Evolutionary conservation across 1,140 invertebrate genomes (phyloP), one percentile per base, ranked within the genome.

Genomic region (Drosophila ambigua): DNA sequence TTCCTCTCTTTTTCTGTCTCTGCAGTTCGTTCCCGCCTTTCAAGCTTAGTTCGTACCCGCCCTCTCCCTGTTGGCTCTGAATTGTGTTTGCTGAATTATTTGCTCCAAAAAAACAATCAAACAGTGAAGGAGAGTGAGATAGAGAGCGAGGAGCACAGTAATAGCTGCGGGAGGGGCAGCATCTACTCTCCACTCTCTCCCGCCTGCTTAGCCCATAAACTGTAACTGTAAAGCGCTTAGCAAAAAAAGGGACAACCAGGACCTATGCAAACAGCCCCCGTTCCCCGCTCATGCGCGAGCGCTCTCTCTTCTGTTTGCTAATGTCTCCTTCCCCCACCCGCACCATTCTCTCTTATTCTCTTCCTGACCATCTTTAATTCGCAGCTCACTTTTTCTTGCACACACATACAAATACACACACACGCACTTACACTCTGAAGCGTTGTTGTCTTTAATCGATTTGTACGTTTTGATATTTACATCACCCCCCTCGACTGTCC

Each of bases 381-480:
- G 65, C 65, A 80, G 44, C 60, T 59, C 49, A 53, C 54, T 72
- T 75, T 69, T 75, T 79, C 79, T 51, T 59, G 45, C 62, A 65
- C 72, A 51, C 51, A 64, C 53, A 75, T 53, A 77, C 49, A 20
- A 20, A 20, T 20, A 45, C 24, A 28, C 49, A 41, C 24, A 28
- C 58, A 68, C 49, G 55, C 68, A 65, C 74, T 65, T 78, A 72
- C 31, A 65, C 82, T 69, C 43, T 61, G 71, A 60, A 61, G 60
- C 57, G 73, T 68, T 28, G 79, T 68, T 87, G 83, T 77, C 83
- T 87, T 87, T 87, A 87, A 87, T 87, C 83, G 83, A 88, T 88
- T 88, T 89, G 79, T 89, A 89, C 79, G 83, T 88, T 76, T 87
- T 87, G 68, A 88, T 83, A 88, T 89, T 88, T 83, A 88, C 83